These are phyloP conservation scores for Cyphomyrus discorhynchus DNA, from an alignment of 2,113 vertebrate genomes.

Conservation along the genomic window DNA sequence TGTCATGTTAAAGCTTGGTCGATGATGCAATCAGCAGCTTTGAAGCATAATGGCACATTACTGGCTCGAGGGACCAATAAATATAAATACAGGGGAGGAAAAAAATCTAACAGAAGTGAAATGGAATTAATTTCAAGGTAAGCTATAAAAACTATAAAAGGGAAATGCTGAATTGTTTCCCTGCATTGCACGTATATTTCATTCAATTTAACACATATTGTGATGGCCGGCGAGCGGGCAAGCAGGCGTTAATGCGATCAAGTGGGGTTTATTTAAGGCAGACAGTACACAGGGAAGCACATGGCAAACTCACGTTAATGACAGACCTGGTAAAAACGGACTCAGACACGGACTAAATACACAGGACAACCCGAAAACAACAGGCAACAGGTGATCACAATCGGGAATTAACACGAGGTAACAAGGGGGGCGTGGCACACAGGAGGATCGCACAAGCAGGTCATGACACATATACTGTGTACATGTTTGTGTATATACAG, in stretches of 20 bases:
- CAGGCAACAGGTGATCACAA: too few species aligned
- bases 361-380: too few species aligned
- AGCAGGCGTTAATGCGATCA: too few species aligned
- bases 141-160: neutral
- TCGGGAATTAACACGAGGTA: too few species aligned
- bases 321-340: too few species aligned
- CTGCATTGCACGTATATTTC: neutral
- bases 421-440: too few species aligned
- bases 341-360: too few species aligned
- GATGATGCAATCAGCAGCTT: slow-evolving; percentile 16
- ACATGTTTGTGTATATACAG: neutral
- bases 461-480: neutral
- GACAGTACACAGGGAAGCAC: too few species aligned
- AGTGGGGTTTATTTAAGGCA: too few species aligned
- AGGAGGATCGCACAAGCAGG: too few species aligned
- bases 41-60: slow-evolving; percentile 13
- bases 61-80: neutral
- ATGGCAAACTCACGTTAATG: too few species aligned
- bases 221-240: too few species aligned
- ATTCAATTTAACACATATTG: neutral
- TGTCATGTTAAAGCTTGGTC: slow-evolving; percentile 4
- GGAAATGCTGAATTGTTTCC: neutral
- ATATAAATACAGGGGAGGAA: neutral
- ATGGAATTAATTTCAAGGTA: neutral
- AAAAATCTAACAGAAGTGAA: neutral